Base-by-base conservation (phyloP, 2,888 invertebrate species). In the Smittia sp. region DNA sequence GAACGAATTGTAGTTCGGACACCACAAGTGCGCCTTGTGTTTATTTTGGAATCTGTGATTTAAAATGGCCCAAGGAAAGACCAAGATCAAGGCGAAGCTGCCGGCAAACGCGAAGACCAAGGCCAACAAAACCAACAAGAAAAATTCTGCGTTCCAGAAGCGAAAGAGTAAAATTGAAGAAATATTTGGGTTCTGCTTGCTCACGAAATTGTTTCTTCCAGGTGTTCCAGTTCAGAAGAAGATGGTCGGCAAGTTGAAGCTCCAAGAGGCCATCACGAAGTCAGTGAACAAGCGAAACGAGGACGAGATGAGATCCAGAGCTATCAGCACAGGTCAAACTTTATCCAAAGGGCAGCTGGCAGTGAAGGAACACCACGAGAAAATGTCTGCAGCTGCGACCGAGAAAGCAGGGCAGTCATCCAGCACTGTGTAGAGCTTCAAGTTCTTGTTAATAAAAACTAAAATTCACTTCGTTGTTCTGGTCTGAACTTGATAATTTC, bases 211-310 rank as follows among this genome's bases (percentile, higher is more conserved):
- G n/a, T n/a, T 24, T 58, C 76, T 78, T 79, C 11, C 75, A 89
- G 88, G 87, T 83, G 85, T 86, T 9, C 89, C 89, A 3, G 85
- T 88, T 77, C 89, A 89, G 78, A 79, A 81, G 15, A 86, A 86
- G 76, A 83, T 85, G 27, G 83, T 85, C 75, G 88, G 88, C 79
- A 80, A 84, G 0, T 84, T 85, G 74, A 88, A 87, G 78, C 80
- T 89, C 39, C 89, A 88, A 76, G 85, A 86, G 75, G 84, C 84
- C 18, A 84, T 89, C 25, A 85, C 87, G 0, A 89, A 86, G 79
- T 85, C 84, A 1, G 85, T 89, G 0, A 89, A 89, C 77, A 85
- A 85, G 78, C 81, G 85, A 0, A 84, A 86, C 11, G 89, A 89
- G 79, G 82, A 83, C 25, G 88, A 89, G 79, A 81, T 89, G 68